A percentile compares a stretch with the other conserved stretches of the same genome.
phyloP scores from a whole-genome alignment of 2,113 vertebrate genomes.

The Semicossyphus pulcher region DNA sequence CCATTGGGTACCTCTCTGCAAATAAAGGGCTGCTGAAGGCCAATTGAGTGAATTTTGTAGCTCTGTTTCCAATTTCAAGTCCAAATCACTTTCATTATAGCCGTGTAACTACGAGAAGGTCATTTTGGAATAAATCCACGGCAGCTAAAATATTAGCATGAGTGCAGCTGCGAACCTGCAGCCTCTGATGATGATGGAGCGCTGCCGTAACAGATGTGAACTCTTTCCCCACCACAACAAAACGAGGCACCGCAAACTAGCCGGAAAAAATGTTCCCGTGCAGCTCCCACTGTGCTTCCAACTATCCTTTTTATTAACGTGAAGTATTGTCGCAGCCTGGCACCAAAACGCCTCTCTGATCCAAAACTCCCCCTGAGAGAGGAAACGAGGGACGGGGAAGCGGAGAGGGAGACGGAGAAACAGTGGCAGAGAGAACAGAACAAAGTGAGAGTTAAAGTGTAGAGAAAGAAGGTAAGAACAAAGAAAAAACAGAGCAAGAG shows the following conservation, averaged over 20 bases:
- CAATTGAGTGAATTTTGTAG: conserved; percentile 16
- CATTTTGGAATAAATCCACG: conserved; percentile 20
- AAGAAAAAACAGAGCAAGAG: conserved; percentile 47
- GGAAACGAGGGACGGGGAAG: conserved; percentile 51
- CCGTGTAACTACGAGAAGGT: conserved; percentile 6
- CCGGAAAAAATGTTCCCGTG: conserved; percentile 38
- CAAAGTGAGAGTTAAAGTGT: conserved; percentile 44
- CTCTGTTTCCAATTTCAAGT: conserved; percentile 36
- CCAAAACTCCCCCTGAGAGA: conserved; percentile 64
- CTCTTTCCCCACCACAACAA: conserved; percentile 46
- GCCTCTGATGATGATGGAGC: conserved; percentile 52
- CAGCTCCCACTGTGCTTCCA: conserved; percentile 60
- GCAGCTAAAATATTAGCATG: conserved; percentile 19
- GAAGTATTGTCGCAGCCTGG: conserved; percentile 65
- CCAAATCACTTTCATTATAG: conserved; percentile 12
- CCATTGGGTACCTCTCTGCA: not conserved
- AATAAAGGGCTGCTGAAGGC: conserved; percentile 12
- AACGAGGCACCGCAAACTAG: conserved; percentile 51
- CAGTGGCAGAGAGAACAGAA: conserved; percentile 40
- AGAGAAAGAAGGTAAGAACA: conserved; percentile 50
- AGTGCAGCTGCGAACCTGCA: conserved; percentile 15
- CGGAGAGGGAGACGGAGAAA: not conserved
- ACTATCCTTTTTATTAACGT: conserved; percentile 71
- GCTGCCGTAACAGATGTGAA: conserved; percentile 30
- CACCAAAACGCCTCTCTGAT: conserved; percentile 67